Evolutionary conservation across 2,113 vertebrate species (phyloP), one percentile per base, ranked within the genome.

Genomic region (Coturnix japonica): DNA sequence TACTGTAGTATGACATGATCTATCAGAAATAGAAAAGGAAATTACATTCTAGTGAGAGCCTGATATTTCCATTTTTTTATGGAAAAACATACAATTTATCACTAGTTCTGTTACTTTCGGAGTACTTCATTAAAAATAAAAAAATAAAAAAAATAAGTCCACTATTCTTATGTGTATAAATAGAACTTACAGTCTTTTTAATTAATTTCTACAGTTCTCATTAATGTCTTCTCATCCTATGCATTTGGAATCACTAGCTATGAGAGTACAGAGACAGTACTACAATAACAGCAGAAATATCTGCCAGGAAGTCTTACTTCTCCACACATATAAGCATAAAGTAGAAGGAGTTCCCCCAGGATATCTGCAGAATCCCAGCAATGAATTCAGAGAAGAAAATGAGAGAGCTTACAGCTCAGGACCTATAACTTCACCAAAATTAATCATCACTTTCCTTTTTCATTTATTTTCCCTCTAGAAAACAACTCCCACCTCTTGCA

Each of bases 11-110:
- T 69, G 78, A 72, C 61, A 33, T 17, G 61, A 65, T 79, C 9
- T 30, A 44, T 89, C 83, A 81, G 59, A 92, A 91, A 82, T 7
- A 87, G 57, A 95, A 92, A 84, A 39, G 35, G 43, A 79, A 79
- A 69, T 76, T 93, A 79, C 66, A 37, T 78, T 87, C 71, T 85
- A 57, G 31, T 33, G 17, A 89, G 69, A 91, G n/a, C 30, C 19
- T 92, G 61, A 70, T 23, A 78, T 81, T 81, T 87, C 41, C 53
- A 53, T 67, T 95, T 95, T 95, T 90, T 44, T 44, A 90, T 57
- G 8, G 11, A 7, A 76, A 49, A 91, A 33, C 41, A 61, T 89
- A 91, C 91, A 86, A 72, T 18, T 83, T 93, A 61, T 60, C 16
- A 69, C 20, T 54, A 81, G 30, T 64, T 95, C 66, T 78, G 25